These are phyloP conservation scores for Meiosimyza decipiens DNA, from an alignment of 2,888 invertebrate species.

Conservation along the genomic window DNA sequence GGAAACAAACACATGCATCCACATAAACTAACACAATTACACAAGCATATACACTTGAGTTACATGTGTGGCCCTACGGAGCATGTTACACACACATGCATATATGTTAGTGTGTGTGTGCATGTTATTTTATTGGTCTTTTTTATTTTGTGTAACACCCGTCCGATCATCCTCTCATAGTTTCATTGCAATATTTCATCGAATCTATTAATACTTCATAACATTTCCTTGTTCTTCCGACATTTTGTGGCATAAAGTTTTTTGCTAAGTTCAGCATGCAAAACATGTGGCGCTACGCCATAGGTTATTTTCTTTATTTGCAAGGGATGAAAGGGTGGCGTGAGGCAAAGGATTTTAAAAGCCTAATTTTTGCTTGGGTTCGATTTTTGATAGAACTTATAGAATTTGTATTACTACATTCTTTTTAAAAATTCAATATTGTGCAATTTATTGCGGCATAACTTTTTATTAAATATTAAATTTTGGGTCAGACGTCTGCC, in stretches of 20 bases:
- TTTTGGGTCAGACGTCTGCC: too few species aligned
- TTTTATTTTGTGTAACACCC: neutral
- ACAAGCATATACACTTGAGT: too few species aligned
- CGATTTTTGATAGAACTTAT: too few species aligned
- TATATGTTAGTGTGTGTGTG: neutral
- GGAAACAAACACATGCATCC: neutral
- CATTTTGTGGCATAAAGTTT: conserved; percentile 21
- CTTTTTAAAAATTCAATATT: too few species aligned
- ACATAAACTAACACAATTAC: neutral
- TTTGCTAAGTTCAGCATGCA: conserved; percentile 21
- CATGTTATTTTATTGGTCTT: neutral
- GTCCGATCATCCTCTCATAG: neutral
- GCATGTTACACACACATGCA: neutral
- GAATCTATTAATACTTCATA: conserved; percentile 32
- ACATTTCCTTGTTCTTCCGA: conserved; percentile 26
- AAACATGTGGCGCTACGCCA: neutral
- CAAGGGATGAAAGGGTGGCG: too few species aligned
- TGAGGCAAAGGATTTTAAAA: too few species aligned
- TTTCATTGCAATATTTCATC: conserved; percentile 21
- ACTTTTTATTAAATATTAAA: too few species aligned
- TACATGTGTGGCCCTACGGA: too few species aligned
- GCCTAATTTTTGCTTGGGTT: too few species aligned
- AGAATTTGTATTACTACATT: too few species aligned
- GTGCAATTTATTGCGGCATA: too few species aligned
- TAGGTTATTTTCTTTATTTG: too few species aligned